Evolutionary conservation across 2,113 vertebrate genomes (phyloP), one percentile per base, ranked within the genome.

Genomic region (Rhea americana): DNA sequence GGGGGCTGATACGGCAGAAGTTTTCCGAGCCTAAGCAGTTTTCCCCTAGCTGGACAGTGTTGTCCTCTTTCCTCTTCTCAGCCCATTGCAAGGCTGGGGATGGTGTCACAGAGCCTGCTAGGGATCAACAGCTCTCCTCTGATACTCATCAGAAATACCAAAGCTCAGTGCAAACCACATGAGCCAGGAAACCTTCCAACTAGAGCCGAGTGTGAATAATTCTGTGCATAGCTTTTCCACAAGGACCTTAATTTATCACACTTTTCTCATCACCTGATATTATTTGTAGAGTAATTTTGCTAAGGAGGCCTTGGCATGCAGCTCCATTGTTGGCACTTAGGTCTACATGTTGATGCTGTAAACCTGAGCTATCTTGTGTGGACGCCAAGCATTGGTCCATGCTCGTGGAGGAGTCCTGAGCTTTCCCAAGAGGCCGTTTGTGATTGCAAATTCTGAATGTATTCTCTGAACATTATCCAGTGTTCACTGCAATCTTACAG

Each of bases 221-320:
- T 47, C 53, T 39, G 73, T 76, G 81, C 58, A 9, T 13, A 70
- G 80, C 70, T 89, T 76, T 88, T 73, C 82, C 59, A 78, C 74
- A 15, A n/a, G 48, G 80, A 58, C 85, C 82, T 81, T 56, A 59
- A 47, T 90, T 91, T 94, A 87, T 95, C 93, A 47, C 41, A 1
- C n/a, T 15, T 55, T 6, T 94, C 94, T 94, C 86, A 63, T 87
- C 94, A 89, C 88, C 83, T 82, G 94, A 63, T 91, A 86, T 1
- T 50, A 62, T 66, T 72, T 82, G 83, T 62, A 59, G 83, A 82
- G 83, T 50, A 76, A 53, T 62, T 84, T 83, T 53, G 77, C 77
- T 68, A 61, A 32, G 81, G 83, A 79, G 43, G 85, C 82, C 93
- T 41, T 90, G 89, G 79, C 87, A 78, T 19, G 39, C 87, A 79